These are phyloP conservation scores for Phaenicophaeus curvirostris DNA, from an alignment of 2,797 vertebrate genomes.

Conservation along the genomic window DNA sequence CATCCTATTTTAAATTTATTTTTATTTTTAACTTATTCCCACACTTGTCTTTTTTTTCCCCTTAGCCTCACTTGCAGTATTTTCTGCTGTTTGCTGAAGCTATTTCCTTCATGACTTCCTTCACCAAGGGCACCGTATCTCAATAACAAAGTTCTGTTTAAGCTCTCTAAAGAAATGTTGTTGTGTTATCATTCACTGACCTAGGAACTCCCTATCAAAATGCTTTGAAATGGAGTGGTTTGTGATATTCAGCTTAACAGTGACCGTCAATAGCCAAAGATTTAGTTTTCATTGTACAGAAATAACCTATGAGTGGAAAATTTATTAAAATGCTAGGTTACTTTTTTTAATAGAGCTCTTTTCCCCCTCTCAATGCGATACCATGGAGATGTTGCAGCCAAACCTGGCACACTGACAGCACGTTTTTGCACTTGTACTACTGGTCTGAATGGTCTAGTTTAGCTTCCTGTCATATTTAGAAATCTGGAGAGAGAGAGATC, in stretches of 20 bases:
- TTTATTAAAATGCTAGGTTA: neutral
- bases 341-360: neutral
- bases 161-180: neutral
- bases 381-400: neutral
- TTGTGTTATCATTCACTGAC: neutral
- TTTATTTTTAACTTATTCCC: slow-evolving; percentile 41
- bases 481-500: neutral
- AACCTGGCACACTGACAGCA: neutral
- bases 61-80: neutral
- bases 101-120: neutral
- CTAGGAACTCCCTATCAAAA: neutral
- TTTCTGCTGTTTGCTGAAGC: neutral
- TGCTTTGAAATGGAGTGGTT: neutral
- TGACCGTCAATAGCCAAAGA: neutral
- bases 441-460: neutral
- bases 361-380: neutral
- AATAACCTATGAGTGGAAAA: neutral
- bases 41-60: neutral
- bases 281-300: neutral
- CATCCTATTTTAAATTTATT: neutral
- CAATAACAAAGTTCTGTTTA: neutral
- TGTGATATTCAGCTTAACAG: neutral
- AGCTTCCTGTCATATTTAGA: neutral
- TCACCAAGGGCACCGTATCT: neutral
- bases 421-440: neutral